Evolutionary conservation across 2,797 vertebrate genomes (phyloP), one percentile per base, ranked within the genome.

Genomic region (Aselliscus stoliczkanus): DNA sequence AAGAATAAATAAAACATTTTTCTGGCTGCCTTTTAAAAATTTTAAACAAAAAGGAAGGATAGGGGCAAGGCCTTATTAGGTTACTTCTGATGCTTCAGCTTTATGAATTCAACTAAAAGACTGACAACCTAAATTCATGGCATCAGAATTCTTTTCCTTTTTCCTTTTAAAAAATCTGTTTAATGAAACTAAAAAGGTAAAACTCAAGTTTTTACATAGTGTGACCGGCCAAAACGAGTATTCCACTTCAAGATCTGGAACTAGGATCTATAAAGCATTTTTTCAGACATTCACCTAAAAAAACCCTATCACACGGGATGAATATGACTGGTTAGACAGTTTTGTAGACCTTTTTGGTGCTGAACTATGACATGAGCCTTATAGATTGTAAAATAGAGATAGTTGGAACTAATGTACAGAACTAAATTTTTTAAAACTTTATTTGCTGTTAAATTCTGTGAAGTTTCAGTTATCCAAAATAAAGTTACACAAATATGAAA

Each of bases 321-420:
- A 94, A 94, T 90, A 97, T 96, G 7, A 94, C 96, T 86, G 87
- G 85, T 96, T 97, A 87, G 97, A 85, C 79, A 64, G 77, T 96
- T 98, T 92, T 96, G 92, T 95, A 96, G 97, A 72, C 70, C 97
- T 97, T 96, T 97, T 96, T 98, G 98, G 98, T 98, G 98, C 97
- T 98, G 95, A 98, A 97, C 95, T 98, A 97, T 95, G 98, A 97
- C 93, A 95, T 96, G 96, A 98, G 97, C 98, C 98, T 97, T 97
- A 97, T 76, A 97, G 97, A 97, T 81, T 98, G 97, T 98, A 98
- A 98, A 98, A 98, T 96, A 97, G 88, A 96, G 96, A 93, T 96
- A 96, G 96, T 96, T 97, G 97, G 94, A 98, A 96, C 96, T 98
- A 96, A 98, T 98, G 98, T 98, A 98, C 97, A 98, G 97, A 98